A percentile compares a stretch with the other conserved stretches of the same genome.
Evolutionary conservation across 1,140 invertebrate genomes (phyloP).

Genomic region (Gonioctena quinquepunctata): DNA sequence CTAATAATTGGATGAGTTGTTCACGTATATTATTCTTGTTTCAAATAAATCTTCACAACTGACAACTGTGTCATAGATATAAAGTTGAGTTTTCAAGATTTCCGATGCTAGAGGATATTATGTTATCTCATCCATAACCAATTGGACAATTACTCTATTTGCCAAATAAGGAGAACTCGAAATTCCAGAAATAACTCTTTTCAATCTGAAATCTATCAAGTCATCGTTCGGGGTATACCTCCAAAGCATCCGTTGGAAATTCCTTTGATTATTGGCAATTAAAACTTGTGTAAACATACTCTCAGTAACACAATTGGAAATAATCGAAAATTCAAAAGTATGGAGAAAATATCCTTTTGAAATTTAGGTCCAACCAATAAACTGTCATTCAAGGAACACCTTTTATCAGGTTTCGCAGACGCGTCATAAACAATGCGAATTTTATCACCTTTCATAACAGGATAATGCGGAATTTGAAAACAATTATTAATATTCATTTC

Average conservation of each 20-base stretch:
- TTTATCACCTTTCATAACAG: constrained; percentile 35
- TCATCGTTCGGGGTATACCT: neutral
- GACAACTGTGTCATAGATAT: constrained; percentile 1
- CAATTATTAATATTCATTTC: no score
- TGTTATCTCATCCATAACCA: neutral
- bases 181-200: neutral
- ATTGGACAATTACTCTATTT: neutral
- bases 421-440: no score
- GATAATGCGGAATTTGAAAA: constrained; percentile 40
- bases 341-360: no score
- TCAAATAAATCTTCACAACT: neutral
- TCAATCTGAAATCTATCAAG: neutral
- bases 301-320: constrained; percentile 13
- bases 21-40: neutral
- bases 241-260: constrained; percentile 20
- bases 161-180: neutral
- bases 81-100: neutral
- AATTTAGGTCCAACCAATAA: no score
- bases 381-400: no score
- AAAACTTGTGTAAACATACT: constrained; percentile 17
- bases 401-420: no score
- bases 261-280: neutral
- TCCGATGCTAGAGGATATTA: neutral
- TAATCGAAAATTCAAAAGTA: no score
- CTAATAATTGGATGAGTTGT: constrained; percentile 31